Evolutionary conservation across 2,113 vertebrate species (phyloP), one percentile per base, ranked within the genome.

Genomic region (Brachionichthys hirsutus): DNA sequence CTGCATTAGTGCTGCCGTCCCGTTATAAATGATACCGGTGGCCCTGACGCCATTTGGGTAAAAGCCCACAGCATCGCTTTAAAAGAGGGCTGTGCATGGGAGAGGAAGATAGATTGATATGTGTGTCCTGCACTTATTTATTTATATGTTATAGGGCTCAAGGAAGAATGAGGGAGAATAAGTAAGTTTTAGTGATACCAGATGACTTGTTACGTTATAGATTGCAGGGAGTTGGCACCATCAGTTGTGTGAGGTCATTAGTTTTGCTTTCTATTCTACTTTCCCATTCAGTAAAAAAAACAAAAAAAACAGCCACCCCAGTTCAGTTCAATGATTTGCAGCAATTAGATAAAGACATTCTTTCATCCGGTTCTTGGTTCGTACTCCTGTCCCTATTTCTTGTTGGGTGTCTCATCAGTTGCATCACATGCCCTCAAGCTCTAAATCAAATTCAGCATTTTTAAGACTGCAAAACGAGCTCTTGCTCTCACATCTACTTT

Each of bases 1-100:
- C 89, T 89, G 89, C 91, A 92, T 92, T 92, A 92, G 91, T 70
- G 73, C 84, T 84, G 85, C 78, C 75, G 84, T 85, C 83, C 82
- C 54, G 89, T 92, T 92, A 92, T 91, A 92, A 92, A 92, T 91
- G 91, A 92, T 92, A 90, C 87, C 82, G 65, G 83, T 89, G 81
- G 86, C 90, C 80, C 83, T 73, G 81, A 78, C 84, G 86, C 87
- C 91, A 90, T 90, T 89, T 91, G 85, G 87, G 91, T 91, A 92
- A 92, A 90, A 91, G 90, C 91, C 91, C 87, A 86, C 88, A 91
- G 91, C 90, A 81, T 86, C 77, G 81, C 84, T 91, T 90, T 91
- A 91, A 90, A 92, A 86, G 85, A 87, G 77, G 84, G 86, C 77
- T 53, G 78, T 77, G 60, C 75, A 48, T n/a, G 76, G 80, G 49